phyloP scores from a whole-genome alignment of 2,888 invertebrate genomes.

The Drosophila cognata region DNA sequence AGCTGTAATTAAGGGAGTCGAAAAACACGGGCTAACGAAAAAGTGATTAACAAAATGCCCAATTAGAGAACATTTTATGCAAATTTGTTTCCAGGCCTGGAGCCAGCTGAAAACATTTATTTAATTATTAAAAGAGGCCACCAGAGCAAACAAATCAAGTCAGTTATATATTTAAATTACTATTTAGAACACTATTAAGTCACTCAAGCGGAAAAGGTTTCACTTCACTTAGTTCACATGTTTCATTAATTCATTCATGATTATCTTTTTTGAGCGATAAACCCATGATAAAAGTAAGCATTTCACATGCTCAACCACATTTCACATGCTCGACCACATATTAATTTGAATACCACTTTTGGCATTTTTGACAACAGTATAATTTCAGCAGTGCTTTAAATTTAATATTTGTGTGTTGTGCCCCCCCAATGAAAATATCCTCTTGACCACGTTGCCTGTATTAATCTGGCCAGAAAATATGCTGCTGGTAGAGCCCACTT shows the following conservation, averaged over 20 bases:
- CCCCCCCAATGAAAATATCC: not conserved
- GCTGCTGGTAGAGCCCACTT: slow-evolving; percentile 9
- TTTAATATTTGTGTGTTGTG: slow-evolving; percentile 4
- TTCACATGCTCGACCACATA: not conserved
- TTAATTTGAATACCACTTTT: not conserved
- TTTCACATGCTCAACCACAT: not conserved
- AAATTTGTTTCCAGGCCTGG: too few species aligned
- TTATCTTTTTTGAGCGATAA: not conserved
- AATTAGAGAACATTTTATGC: too few species aligned
- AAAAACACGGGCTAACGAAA: not conserved
- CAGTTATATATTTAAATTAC: not conserved
- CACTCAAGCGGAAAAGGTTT: not conserved
- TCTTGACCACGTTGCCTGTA: not conserved
- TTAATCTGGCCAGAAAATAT: not conserved
- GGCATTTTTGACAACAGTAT: not conserved
- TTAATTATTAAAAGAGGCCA: not conserved
- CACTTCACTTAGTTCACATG: not conserved
- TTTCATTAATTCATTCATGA: not conserved
- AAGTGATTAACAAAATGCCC: not conserved
- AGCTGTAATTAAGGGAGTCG: not conserved
- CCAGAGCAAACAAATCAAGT: not conserved
- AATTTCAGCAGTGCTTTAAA: slow-evolving; percentile 5
- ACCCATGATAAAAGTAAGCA: not conserved
- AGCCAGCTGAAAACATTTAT: not conserved
- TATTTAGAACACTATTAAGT: not conserved